A percentile compares a stretch with the other conserved stretches of the same genome.
phyloP scores from a whole-genome alignment of 64 coral and sea anemone genomes.

The Dendronephthya gigantea region DNA sequence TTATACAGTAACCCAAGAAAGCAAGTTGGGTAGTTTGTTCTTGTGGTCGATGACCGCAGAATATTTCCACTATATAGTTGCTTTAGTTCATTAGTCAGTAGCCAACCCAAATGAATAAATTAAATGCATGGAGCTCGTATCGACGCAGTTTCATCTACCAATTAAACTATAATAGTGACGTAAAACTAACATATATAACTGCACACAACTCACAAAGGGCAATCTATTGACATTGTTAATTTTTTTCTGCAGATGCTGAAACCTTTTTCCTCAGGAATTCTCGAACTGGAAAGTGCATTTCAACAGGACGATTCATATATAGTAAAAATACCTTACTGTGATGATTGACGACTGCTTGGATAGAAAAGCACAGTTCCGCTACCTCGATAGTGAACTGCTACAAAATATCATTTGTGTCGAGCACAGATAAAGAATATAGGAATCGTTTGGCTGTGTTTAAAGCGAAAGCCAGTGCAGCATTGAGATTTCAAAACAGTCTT shows the following conservation, averaged over 20 bases:
- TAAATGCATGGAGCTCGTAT: no score
- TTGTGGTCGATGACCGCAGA: no score
- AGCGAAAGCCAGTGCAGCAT: not conserved
- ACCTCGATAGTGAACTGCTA: not conserved
- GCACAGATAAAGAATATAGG: not conserved
- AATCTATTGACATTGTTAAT: no score
- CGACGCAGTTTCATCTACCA: no score
- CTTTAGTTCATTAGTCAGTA: no score
- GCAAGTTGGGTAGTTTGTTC: no score
- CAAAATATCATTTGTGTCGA: not conserved
- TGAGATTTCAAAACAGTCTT: not conserved
- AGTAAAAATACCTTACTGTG: not conserved
- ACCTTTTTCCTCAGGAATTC: not conserved
- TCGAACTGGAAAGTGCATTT: not conserved
- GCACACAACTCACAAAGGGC: no score
- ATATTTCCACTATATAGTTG: no score
- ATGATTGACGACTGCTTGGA: not conserved
- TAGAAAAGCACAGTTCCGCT: not conserved
- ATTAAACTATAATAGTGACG: no score
- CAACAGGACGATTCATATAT: not conserved
- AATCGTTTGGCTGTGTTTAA: not conserved
- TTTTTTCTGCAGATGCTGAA: not conserved
- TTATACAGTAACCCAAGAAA: no score
- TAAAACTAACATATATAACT: no score
- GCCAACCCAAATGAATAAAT: no score